Evolutionary conservation across 2,113 vertebrate species (phyloP).

Genomic region (Mobula birostris): DNA sequence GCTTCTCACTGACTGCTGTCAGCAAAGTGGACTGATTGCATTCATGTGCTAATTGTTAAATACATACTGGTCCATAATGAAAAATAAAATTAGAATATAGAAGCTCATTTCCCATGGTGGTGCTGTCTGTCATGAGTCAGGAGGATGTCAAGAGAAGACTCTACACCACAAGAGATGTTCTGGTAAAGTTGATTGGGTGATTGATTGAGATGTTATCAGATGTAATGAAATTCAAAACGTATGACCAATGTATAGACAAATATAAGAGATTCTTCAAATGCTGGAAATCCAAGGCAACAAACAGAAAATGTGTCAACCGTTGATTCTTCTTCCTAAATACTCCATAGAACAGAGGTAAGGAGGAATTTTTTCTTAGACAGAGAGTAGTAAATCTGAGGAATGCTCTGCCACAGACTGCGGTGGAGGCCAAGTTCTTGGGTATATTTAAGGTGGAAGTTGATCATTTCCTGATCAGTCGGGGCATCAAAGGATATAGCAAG

Average conservation of each 20-base stretch:
- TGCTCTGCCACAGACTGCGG: no score
- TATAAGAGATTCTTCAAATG: no score
- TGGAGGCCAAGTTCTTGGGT: no score
- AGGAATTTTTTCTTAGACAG: no score
- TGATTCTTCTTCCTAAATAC: no score
- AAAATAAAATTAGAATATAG: slow-evolving; percentile 47
- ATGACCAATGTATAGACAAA: neutral
- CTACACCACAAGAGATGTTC: slow-evolving; percentile 7
- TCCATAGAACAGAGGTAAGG: no score
- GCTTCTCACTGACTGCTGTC: neutral
- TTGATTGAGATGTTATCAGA: neutral
- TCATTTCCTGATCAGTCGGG: no score
- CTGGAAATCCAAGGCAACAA: no score
- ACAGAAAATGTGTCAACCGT: no score
- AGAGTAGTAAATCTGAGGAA: no score
- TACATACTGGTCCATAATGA: slow-evolving; percentile 37
- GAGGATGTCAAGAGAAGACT: neutral
- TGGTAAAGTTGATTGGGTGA: slow-evolving; percentile 6
- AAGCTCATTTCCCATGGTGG: slow-evolving; percentile 31
- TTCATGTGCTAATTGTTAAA: neutral
- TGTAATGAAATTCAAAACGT: slow-evolving; percentile 8
- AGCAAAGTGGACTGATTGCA: neutral
- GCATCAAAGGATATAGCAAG: no score
- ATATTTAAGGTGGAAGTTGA: no score
- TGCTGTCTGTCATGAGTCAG: neutral